Evolutionary conservation across 2,888 invertebrate genomes (phyloP).

Genomic region (Fragum whitleyi): DNA sequence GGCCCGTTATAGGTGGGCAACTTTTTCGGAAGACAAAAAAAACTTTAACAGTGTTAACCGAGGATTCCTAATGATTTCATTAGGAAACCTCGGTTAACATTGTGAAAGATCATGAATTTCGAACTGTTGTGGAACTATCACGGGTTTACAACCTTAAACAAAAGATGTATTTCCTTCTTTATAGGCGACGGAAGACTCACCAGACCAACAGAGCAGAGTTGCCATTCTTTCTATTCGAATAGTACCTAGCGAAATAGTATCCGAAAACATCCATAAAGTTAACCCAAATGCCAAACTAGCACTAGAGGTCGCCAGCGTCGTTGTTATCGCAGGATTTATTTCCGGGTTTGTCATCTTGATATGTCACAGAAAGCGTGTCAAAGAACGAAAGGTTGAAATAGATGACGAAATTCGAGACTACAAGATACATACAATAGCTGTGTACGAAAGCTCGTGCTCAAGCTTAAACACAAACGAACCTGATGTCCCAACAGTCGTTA

Average conservation of each 20-base stretch:
- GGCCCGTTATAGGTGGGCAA: too few relatives aligned
- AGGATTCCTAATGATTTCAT: too few relatives aligned
- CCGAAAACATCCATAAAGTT: not conserved
- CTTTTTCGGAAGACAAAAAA: too few relatives aligned
- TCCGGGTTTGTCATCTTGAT: slow-evolving; percentile 48
- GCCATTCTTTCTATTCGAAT: slow-evolving; percentile 55
- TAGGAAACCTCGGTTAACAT: too few relatives aligned
- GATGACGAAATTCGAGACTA: slow-evolving; percentile 28
- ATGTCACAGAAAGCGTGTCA: slow-evolving; percentile 41
- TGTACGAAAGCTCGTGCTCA: slow-evolving; percentile 47
- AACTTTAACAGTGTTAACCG: too few relatives aligned
- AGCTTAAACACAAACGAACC: slow-evolving; percentile 42
- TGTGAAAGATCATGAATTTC: too few relatives aligned
- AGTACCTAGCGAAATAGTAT: slow-evolving; percentile 17
- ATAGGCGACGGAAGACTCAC: slow-evolving; percentile 61
- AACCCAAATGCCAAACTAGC: slow-evolving; percentile 36
- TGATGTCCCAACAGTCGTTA: slow-evolving; percentile 31
- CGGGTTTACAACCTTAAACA: too few relatives aligned
- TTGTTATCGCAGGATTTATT: slow-evolving; percentile 43
- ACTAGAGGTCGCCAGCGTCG: slow-evolving; percentile 45
- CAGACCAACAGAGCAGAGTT: slow-evolving; percentile 53
- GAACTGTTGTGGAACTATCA: too few relatives aligned
- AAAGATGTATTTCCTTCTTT: too few relatives aligned
- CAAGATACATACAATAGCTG: slow-evolving; percentile 42
- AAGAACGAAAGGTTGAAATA: not conserved